These are phyloP conservation scores for Crematogaster levior DNA, from an alignment of 2,888 invertebrate genomes.

Conservation along the genomic window DNA sequence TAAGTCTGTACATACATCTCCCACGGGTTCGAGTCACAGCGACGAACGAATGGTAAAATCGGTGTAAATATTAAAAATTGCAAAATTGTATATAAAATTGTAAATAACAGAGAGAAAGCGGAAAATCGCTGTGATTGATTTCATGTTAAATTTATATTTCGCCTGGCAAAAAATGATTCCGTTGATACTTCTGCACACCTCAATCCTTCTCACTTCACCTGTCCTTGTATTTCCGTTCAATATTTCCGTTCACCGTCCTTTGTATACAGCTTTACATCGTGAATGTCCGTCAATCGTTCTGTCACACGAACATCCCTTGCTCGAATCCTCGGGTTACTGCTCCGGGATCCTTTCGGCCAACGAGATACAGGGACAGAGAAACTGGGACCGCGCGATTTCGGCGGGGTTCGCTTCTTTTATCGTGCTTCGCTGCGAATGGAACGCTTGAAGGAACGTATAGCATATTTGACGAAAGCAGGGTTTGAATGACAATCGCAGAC, in stretches of 20 bases:
- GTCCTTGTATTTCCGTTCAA: not conserved
- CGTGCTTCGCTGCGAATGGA: conserved; percentile 48
- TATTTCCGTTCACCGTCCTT: conserved; percentile 55
- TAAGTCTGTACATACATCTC: conserved; percentile 11
- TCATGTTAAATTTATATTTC: not conserved
- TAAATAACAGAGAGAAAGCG: conserved; percentile 18
- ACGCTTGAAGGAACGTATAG: conserved; percentile 32
- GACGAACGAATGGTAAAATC: not conserved
- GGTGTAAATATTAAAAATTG: conserved; percentile 29
- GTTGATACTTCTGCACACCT: conserved; percentile 12
- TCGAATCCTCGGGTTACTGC: conserved; percentile 61
- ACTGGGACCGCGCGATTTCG: conserved; percentile 42
- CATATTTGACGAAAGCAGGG: conserved; percentile 8
- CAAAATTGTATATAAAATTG: conserved; percentile 21
- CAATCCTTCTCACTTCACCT: not conserved
- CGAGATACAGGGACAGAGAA: conserved; percentile 67
- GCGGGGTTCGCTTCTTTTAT: conserved; percentile 36
- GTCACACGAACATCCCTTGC: conserved; percentile 68
- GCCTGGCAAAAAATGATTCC: not conserved
- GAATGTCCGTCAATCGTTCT: conserved; percentile 70
- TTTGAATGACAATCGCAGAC: conserved; percentile 13
- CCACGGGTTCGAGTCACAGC: not conserved
- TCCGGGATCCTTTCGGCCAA: conserved; percentile 56
- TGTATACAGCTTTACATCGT: conserved; percentile 68
- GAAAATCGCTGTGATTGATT: not conserved